Base-by-base conservation (phyloP, 2,888 invertebrate species). In the Drepanosiphum platanoidis region DNA sequence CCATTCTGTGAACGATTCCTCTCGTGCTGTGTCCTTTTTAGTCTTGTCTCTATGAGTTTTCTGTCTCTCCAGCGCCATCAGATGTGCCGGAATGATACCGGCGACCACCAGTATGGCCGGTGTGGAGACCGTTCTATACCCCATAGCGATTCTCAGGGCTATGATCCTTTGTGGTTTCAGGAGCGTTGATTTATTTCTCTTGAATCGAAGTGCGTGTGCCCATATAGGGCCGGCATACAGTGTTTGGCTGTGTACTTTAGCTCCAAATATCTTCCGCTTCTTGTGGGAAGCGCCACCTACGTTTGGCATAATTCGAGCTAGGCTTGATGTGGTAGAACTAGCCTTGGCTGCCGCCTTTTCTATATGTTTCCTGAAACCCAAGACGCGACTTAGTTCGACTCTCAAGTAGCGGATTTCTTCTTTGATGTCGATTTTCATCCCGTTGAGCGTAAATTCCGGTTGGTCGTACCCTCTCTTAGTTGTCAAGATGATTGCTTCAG, bases 71-170 rank as follows among this genome's bases (percentile, higher is more conserved):
- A 64, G 36, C 15, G 39, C 78, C 30, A 64, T 30, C 64, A 78
- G 30, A 30, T 78, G 64, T 4, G 39, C 78, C 27, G 64, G 64
- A 39, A 64, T 36, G 39, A 64, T 39, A 39, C 78, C 64, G 27
- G 78, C 78, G 18, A 78, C 39, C 78, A 78, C 64, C 9, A 78
- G 3, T 36, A 39, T 27, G 15, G 78, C 61, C 64, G 64, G 27
- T 27, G 61, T 64, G 18, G 64, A 78, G 30, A 78, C 61, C 78
- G 39, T 64, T 39, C 78, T 36, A 18, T 78, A 78, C 27, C 39
- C 61, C 39, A 61, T 78, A 39, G 39, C n/a, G 5, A 61, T 61
- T 27, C 61, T 58, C 1, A 61, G 77, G 4, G 77, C 77, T 11
- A 61, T 61, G 7, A 8, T 46, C 9, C 74, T 30, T 22, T 77